phyloP scores from a whole-genome alignment of 2,888 invertebrate genomes.

The Molorchus minor region DNA sequence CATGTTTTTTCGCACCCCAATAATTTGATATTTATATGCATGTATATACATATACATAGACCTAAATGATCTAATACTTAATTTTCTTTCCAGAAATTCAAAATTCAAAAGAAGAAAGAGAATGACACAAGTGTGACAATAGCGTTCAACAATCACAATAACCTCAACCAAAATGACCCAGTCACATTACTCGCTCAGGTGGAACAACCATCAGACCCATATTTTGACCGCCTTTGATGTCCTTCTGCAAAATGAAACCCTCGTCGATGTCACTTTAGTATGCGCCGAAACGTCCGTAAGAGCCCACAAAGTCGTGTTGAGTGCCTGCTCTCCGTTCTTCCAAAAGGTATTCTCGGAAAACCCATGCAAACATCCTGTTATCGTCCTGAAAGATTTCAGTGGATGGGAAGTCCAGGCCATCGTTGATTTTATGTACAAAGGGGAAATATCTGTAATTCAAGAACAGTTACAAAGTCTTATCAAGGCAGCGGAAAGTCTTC shows the following conservation, averaged over 20 bases:
- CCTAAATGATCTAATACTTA: conserved; percentile 2
- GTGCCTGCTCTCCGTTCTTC: conserved; percentile 90
- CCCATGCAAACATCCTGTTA: conserved; percentile 93
- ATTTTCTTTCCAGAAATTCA: conserved; percentile 55
- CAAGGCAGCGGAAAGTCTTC: conserved; percentile 87
- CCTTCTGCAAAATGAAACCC: conserved; percentile 84
- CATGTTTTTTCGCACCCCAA: no score
- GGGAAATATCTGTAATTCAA: conserved; percentile 88
- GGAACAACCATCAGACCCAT: conserved; percentile 94
- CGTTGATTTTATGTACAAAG: conserved; percentile 93
- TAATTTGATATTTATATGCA: no score
- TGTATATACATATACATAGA: no score
- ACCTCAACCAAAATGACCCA: conserved; percentile 60
- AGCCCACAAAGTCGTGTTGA: conserved; percentile 91
- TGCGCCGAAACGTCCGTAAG: conserved; percentile 86
- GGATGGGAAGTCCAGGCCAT: conserved; percentile 91
- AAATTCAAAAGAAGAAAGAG: conserved; percentile 45
- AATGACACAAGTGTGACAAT: conserved; percentile 51
- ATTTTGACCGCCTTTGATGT: conserved; percentile 88
- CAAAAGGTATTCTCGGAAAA: conserved; percentile 89
- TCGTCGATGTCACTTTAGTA: conserved; percentile 90
- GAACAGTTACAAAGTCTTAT: conserved; percentile 85
- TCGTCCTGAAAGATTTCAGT: conserved; percentile 89
- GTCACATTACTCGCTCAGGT: conserved; percentile 90
- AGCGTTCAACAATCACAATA: conserved; percentile 22